Evolutionary conservation across 2,888 invertebrate genomes (phyloP).

Genomic region (Schizotus pectinicornis): DNA sequence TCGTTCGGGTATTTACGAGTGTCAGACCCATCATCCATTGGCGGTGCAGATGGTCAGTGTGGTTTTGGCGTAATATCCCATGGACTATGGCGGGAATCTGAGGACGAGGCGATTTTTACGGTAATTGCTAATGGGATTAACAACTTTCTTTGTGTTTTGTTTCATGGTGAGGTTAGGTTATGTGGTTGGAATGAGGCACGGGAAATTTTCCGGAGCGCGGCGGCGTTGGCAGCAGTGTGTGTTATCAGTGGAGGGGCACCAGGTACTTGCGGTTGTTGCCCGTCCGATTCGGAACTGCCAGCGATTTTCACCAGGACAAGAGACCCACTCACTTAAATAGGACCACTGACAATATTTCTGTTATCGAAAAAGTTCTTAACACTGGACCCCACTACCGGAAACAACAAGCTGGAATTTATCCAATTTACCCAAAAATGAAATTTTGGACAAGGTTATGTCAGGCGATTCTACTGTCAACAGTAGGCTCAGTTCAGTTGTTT

Average conservation of each 20-base stretch:
- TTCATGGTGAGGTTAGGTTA: slow-evolving; percentile 16
- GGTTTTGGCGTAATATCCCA: slow-evolving; percentile 51
- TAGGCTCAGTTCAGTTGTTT: too few species aligned
- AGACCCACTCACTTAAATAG: not conserved
- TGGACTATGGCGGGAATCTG: slow-evolving; percentile 51
- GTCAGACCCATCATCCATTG: slow-evolving; percentile 55
- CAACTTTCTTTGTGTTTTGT: not conserved
- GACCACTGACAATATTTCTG: not conserved
- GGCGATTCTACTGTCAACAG: too few species aligned
- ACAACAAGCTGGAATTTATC: not conserved
- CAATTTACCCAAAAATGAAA: too few species aligned
- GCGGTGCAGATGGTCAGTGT: slow-evolving; percentile 58
- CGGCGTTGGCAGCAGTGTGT: slow-evolving; percentile 42
- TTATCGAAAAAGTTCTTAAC: not conserved
- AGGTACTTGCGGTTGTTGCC: slow-evolving; percentile 27
- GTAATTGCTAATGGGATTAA: slow-evolving; percentile 36
- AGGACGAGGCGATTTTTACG: slow-evolving; percentile 39
- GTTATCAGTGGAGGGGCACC: slow-evolving; percentile 46
- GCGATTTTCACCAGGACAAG: not conserved
- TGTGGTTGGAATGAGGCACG: slow-evolving; percentile 11
- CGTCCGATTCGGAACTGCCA: slow-evolving; percentile 24
- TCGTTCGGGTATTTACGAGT: slow-evolving; percentile 59
- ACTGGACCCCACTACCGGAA: not conserved
- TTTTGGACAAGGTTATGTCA: too few species aligned
- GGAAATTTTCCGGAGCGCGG: slow-evolving; percentile 38